Evolutionary conservation across 2,888 invertebrate genomes (phyloP), one percentile per base, ranked within the genome.

Genomic region (Aelia acuminata): DNA sequence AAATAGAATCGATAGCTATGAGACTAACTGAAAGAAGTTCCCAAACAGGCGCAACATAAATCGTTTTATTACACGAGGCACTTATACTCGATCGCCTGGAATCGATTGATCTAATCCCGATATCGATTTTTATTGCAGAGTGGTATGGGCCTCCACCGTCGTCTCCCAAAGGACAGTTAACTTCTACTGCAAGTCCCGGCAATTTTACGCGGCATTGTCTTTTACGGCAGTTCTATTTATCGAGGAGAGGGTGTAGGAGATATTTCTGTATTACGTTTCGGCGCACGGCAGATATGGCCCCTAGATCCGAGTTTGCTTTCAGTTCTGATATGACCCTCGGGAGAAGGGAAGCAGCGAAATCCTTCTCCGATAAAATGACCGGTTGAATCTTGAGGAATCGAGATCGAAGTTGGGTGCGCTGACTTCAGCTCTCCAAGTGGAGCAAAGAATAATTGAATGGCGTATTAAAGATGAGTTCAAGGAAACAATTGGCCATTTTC

Each of bases 181-280:
- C 63, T 70, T 70, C 63, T 35, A 35, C 63, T 70, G 31, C 35
- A 70, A 70, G 63, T 70, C 31, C 63, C 7, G 31, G 18, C 63
- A 70, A 70, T 70, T 70, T 70, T 70, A 70, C 63, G 63, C 63
- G 18, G 63, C 63, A 70, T 70, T 70, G 63, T 70, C 35, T 70
- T 70, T 70, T 70, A 70, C 63, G 63, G 63, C 35, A 70, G 63
- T 70, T 70, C 20, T 70, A 35, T 31, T 35, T n/a, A n/a, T 3
- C 18, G 31, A 35, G 35, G 31, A 70, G 26, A 70, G 20, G 63
- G 7, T n/a, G n/a, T n/a, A n/a, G 63, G 35, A 18, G 31, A 31
- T 70, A 70, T 70, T 70, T 70, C 63, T 70, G 15, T 70, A 70
- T 70, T 70, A 70, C 18, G 15, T 35, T 63, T 26, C 31, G 35